Conservation (phyloP, 2,797 vertebrate genomes). For the Poecilia picta region DNA sequence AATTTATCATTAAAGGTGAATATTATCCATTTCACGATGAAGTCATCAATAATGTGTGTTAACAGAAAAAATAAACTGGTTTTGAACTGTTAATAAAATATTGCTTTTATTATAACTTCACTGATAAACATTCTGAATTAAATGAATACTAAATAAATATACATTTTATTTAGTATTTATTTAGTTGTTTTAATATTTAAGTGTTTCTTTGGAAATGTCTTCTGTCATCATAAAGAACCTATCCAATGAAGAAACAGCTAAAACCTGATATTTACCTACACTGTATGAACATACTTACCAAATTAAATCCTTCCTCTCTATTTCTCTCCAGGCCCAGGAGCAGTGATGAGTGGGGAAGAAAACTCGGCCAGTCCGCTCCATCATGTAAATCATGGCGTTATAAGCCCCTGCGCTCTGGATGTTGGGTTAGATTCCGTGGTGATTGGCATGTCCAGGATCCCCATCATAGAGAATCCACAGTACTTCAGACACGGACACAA, state of each 20-base stretch:
- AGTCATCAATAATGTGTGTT: background rate
- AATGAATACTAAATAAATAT: no score
- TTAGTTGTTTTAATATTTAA: no score
- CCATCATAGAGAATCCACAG: conserved; percentile 96
- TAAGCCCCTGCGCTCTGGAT: conserved; percentile 90
- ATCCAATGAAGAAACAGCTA: no score
- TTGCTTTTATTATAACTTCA: background rate
- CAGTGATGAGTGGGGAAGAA: conserved; percentile 96
- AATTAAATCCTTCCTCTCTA: background rate
- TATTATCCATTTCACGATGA: background rate
- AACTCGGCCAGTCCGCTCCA: conserved; percentile 96
- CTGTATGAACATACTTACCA: background rate
- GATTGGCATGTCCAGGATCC: conserved; percentile 96
- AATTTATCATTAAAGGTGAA: conserved; percentile 98
- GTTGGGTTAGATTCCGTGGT: conserved; percentile 90
- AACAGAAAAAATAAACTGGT: background rate
- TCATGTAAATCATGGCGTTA: conserved; percentile 96
- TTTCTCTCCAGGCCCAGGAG: conserved; percentile 86
- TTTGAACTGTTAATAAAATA: background rate
- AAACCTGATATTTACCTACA: no score
- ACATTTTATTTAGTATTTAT: no score
- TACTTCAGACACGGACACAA: conserved; percentile 97
- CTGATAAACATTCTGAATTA: background rate
- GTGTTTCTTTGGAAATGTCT: no score
- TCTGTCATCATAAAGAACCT: no score